phyloP scores from a whole-genome alignment of 1,140 invertebrate species.

The Heliconius hewitsoni region DNA sequence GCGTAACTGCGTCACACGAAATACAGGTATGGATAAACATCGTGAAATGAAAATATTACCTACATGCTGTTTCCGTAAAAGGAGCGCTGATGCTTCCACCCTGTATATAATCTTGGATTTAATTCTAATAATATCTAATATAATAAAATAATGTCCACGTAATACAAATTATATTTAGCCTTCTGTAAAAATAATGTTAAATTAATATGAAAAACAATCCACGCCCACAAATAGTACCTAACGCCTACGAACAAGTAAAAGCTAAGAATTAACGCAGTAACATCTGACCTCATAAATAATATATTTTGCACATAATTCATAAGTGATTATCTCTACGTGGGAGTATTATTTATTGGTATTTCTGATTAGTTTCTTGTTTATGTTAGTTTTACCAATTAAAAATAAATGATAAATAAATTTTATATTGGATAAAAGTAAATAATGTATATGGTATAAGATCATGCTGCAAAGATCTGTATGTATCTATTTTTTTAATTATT shows the following conservation, averaged over 20 bases:
- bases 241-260: conserved; percentile 3
- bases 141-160: too few relatives aligned
- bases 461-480: too few relatives aligned
- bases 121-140: too few relatives aligned
- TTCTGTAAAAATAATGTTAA: background rate
- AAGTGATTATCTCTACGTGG: conserved; percentile 6
- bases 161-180: background rate
- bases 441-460: background rate
- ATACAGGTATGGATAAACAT: too few relatives aligned
- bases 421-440: background rate
- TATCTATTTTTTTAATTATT: too few relatives aligned
- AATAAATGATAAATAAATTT: background rate
- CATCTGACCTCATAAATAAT: conserved; percentile 12
- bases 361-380: conserved; percentile 26
- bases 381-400: conserved; percentile 8
- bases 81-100: too few relatives aligned
- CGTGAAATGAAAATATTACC: too few relatives aligned
- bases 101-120: too few relatives aligned
- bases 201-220: background rate
- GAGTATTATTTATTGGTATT: conserved; percentile 25
- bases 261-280: conserved; percentile 3
- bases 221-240: background rate
- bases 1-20: too few relatives aligned
- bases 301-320: conserved; percentile 22
- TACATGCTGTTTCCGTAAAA: too few relatives aligned